These are phyloP conservation scores for Hormaphis cornu DNA, from an alignment of 1,140 invertebrate genomes.

Conservation along the genomic window DNA sequence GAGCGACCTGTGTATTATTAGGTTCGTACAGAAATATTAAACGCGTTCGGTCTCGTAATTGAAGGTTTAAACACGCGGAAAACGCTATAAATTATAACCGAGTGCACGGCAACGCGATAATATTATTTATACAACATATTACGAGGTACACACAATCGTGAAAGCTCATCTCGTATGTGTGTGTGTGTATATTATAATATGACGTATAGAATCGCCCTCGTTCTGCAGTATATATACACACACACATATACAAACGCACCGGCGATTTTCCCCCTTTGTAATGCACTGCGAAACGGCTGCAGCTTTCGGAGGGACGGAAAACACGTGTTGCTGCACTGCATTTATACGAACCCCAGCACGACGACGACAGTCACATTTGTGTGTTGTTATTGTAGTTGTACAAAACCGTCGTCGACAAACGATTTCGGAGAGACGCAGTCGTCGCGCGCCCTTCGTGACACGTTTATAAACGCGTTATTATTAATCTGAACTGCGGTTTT, in stretches of 20 bases:
- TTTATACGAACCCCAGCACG: constrained; percentile 13
- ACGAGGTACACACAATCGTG: no score
- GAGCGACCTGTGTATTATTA: no score
- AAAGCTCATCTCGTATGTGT: constrained; percentile 6
- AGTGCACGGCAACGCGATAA: no score
- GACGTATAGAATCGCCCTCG: not conserved
- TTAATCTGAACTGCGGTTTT: no score
- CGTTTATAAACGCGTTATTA: not conserved
- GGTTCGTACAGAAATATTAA: no score
- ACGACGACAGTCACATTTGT: constrained; percentile 17
- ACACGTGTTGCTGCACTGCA: constrained; percentile 14
- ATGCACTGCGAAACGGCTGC: not conserved
- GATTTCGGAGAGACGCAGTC: not conserved
- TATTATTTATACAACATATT: no score
- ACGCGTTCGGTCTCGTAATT: no score
- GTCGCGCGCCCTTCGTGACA: not conserved
- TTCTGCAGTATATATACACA: not conserved
- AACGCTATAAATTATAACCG: not conserved
- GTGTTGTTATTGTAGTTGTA: no score
- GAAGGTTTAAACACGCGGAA: not conserved
- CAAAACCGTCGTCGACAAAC: not conserved
- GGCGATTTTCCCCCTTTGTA: not conserved
- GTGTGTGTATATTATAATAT: no score
- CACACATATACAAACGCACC: not conserved
- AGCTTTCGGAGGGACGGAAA: constrained; percentile 25